phyloP scores from a whole-genome alignment of 2,888 invertebrate genomes.

The Lamellibrachia satsuma region DNA sequence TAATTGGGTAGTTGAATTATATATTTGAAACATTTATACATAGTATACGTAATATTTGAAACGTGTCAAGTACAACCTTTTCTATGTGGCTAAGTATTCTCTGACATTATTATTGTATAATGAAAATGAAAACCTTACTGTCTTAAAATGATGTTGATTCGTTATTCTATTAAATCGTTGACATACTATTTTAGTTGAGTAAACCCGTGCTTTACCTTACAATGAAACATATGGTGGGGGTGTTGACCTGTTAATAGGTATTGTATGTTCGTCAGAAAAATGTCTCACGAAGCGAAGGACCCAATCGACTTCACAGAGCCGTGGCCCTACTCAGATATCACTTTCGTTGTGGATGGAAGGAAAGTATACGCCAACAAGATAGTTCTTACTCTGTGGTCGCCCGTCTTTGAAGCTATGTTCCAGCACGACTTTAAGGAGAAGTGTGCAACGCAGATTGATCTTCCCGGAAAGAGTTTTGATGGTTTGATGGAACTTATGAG shows the following conservation, averaged over 20 bases:
- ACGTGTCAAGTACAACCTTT: too few species aligned
- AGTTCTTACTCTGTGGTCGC: slow-evolving; percentile 46
- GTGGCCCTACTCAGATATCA: slow-evolving; percentile 43
- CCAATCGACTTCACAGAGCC: slow-evolving; percentile 40
- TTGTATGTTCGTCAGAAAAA: neutral
- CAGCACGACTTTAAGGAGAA: slow-evolving; percentile 43
- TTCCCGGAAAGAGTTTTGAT: slow-evolving; percentile 43
- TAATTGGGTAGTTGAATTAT: too few species aligned
- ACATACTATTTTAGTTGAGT: neutral
- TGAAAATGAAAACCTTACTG: too few species aligned
- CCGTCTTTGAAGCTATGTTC: slow-evolving; percentile 47
- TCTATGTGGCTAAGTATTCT: too few species aligned
- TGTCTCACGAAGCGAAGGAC: slow-evolving; percentile 20
- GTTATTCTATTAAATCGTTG: too few species aligned
- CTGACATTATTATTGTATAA: too few species aligned
- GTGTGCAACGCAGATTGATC: slow-evolving; percentile 40
- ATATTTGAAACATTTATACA: too few species aligned
- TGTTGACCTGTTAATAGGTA: neutral
- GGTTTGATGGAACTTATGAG: slow-evolving; percentile 40
- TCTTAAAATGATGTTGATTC: too few species aligned
- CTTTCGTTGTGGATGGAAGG: slow-evolving; percentile 42
- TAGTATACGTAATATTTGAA: too few species aligned
- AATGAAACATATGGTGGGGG: neutral
- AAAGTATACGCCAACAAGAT: slow-evolving; percentile 40
- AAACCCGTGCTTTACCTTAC: too few species aligned